Percentiles rank a stretch among this genome's conserved stretches.
Evolutionary conservation across 2,113 vertebrate species (phyloP).

Genomic region (Rhinoderma darwinii): DNA sequence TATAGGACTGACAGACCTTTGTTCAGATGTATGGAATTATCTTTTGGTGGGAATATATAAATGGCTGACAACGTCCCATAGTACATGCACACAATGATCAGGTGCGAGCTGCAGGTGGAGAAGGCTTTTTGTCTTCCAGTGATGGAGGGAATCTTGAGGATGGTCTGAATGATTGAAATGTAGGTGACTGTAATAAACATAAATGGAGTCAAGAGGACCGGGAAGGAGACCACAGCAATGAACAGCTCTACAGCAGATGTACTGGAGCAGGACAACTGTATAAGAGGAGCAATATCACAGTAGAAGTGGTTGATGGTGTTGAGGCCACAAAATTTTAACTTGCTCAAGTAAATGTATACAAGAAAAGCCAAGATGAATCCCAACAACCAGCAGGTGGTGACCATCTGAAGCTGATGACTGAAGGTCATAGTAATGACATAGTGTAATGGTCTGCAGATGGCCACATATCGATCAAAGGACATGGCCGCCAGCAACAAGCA

Average conservation of each 20-base stretch:
- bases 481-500: slow-evolving; percentile 63
- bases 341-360: neutral
- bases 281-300: slow-evolving; percentile 57
- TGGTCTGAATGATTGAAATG: slow-evolving; percentile 53
- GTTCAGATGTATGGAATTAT: slow-evolving; percentile 37
- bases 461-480: slow-evolving; percentile 61
- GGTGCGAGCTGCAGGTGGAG: slow-evolving; percentile 29
- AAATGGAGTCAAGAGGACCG: slow-evolving; percentile 32
- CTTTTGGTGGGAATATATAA: slow-evolving; percentile 37
- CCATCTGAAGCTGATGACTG: slow-evolving; percentile 45
- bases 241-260: slow-evolving; percentile 24
- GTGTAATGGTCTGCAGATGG: slow-evolving; percentile 64
- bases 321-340: slow-evolving; percentile 59
- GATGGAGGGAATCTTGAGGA: slow-evolving; percentile 56
- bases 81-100: slow-evolving; percentile 41
- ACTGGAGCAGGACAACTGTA: slow-evolving; percentile 52
- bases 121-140: slow-evolving; percentile 14
- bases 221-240: neutral
- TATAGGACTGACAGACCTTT: slow-evolving; percentile 61
- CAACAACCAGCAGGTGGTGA: slow-evolving; percentile 10
- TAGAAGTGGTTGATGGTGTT: slow-evolving; percentile 34
- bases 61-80: slow-evolving; percentile 28
- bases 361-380: neutral
- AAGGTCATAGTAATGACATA: slow-evolving; percentile 58
- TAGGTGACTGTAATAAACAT: slow-evolving; percentile 57